Percentiles rank a stretch among this genome's conserved stretches.
Conservation (phyloP, 2,113 vertebrate species). For the Malurus alboscapulatus region DNA sequence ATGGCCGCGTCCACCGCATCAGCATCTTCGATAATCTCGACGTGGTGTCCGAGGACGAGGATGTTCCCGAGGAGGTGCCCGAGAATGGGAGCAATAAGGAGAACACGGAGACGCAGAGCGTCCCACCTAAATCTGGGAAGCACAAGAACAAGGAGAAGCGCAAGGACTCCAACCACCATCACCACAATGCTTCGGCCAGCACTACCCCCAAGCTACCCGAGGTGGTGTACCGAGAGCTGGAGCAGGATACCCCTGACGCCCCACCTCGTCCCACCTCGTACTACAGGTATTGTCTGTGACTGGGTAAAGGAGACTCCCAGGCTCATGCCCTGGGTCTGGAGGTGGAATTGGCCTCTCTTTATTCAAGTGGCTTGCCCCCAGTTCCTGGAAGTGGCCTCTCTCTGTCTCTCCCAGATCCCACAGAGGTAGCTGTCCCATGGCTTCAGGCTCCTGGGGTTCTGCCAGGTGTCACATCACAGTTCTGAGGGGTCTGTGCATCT, state of each 20-base stretch:
- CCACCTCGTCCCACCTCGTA: conserved; percentile 90
- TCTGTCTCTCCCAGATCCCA: fast-evolving
- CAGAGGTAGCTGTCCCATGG: fast-evolving
- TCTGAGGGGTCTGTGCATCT: not conserved
- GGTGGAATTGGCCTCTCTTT: fast-evolving
- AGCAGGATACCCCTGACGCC: conserved; percentile 91
- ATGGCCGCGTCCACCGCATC: conserved; percentile 93
- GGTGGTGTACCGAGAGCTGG: conserved; percentile 93
- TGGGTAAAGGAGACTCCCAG: not conserved
- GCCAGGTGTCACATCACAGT: fast-evolving
- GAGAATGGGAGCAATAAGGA: conserved; percentile 88
- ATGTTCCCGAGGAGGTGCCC: conserved; percentile 81
- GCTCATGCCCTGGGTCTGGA: not conserved
- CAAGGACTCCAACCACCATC: conserved; percentile 88
- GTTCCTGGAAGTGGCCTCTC: not conserved
- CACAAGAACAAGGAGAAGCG: conserved; percentile 98
- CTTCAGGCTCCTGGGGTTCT: not conserved
- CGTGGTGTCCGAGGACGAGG: conserved; percentile 95
- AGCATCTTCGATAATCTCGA: conserved; percentile 98
- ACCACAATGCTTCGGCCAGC: conserved; percentile 84
- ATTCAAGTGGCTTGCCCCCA: fast-evolving
- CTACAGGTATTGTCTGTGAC: conserved; percentile 82
- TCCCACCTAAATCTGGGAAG: conserved; percentile 91
- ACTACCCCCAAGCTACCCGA: conserved; percentile 93
- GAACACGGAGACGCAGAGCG: conserved; percentile 81